Evolutionary conservation across 2,797 vertebrate genomes (phyloP), one percentile per base, ranked within the genome.

Genomic region (Lepidocolaptes lacrymiger): DNA sequence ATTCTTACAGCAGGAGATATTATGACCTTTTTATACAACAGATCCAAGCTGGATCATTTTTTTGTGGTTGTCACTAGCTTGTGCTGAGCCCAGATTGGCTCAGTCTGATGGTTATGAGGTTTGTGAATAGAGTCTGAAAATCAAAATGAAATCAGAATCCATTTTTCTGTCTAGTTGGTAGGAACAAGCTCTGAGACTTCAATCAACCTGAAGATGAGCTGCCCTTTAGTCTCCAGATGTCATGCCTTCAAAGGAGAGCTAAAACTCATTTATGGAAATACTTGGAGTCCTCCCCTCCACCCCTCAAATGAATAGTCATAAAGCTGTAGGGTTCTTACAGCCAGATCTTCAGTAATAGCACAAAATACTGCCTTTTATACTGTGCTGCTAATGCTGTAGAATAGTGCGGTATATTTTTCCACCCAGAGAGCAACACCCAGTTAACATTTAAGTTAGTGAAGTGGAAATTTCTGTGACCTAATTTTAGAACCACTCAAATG

Each of bases 371-470:
- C 67, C 39, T 92, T 94, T 94, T 80, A 78, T 67, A 55, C 58
- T 66, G 44, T 71, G 43, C 64, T 92, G 30, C 56, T 74, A 54
- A 75, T 74, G 61, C 84, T 85, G 75, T 37, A 89, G 89, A 93
- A 85, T 56, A 66, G 72, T 10, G 79, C 26, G 39, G 76, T 85
- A 62, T 82, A 64, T 91, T 92, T 91, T 94, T 96, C 54, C 43
- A 89, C 43, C 54, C 79, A 66, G 79, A 94, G 81, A 93, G 80
- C 85, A 90, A 69, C 88, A 90, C 66, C 54, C 62, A 10, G 66
- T 91, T 97, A 96, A 95, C 87, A 92, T 95, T 96, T 91, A 72
- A 94, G 81, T 75, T 83, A 88, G 87, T 74, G 78, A 97, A 88
- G 78, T 91, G 78, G 89, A 96, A 96, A 94, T 95, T 68, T 88